These are phyloP conservation scores for Hyposmocoma kahamanoa DNA, from an alignment of 1,140 invertebrate genomes.

Conservation along the genomic window DNA sequence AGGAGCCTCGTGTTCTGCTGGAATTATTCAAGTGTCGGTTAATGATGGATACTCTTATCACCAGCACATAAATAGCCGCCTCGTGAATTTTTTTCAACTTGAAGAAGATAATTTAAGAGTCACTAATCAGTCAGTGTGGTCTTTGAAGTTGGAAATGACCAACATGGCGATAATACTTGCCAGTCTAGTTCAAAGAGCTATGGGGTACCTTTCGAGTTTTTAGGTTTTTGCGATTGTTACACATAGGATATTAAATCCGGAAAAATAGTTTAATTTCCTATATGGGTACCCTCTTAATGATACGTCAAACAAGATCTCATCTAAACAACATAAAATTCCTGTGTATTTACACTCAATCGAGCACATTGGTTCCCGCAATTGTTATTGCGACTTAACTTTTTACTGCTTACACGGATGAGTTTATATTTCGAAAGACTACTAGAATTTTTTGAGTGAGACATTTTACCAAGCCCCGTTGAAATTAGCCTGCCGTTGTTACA, in stretches of 20 bases:
- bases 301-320: slow-evolving; percentile 18
- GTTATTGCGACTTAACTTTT: slow-evolving; percentile 44
- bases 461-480: slow-evolving; percentile 41
- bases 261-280: no score
- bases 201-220: no score
- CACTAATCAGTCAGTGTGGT: neutral
- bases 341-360: slow-evolving; percentile 43
- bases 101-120: neutral
- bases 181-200: slow-evolving; percentile 32
- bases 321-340: slow-evolving; percentile 19
- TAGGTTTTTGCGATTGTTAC: no score
- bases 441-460: slow-evolving; percentile 46
- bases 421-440: slow-evolving; percentile 31
- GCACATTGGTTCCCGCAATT: slow-evolving; percentile 42
- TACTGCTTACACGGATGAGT: slow-evolving; percentile 21
- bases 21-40: slow-evolving; percentile 23
- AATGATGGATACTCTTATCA: slow-evolving; percentile 32
- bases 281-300: slow-evolving; percentile 47
- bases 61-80: slow-evolving; percentile 35
- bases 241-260: no score
- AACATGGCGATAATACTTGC: slow-evolving; percentile 11
- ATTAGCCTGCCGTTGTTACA: slow-evolving; percentile 44
- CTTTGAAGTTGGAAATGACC: neutral
- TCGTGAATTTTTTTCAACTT: slow-evolving; percentile 18
- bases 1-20: slow-evolving; percentile 26